phyloP scores from a whole-genome alignment of 1,140 invertebrate genomes.

The Drosophila athabasca region DNA sequence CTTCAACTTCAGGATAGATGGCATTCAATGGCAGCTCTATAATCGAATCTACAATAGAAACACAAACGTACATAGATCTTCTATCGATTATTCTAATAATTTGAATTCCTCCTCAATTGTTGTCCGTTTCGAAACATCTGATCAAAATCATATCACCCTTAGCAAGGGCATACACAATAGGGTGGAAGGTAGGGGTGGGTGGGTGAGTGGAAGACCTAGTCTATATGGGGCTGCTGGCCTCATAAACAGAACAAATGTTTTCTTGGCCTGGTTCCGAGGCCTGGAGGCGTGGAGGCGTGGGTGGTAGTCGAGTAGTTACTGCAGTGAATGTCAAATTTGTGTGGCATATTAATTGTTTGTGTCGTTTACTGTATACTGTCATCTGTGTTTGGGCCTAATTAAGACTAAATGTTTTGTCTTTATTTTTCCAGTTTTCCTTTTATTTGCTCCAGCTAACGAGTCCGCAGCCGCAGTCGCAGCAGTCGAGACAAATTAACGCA shows the following conservation, averaged over 20 bases:
- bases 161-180: background rate
- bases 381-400: conserved; percentile 53
- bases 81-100: too few species aligned
- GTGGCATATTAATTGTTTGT: conserved; percentile 73
- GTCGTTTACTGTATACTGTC: conserved; percentile 41
- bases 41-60: too few species aligned
- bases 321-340: conserved; percentile 79
- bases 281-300: conserved; percentile 4
- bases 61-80: too few species aligned
- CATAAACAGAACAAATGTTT: conserved; percentile 51
- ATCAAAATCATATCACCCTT: too few species aligned
- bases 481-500: conserved; percentile 20
- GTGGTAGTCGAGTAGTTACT: conserved; percentile 24
- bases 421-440: conserved; percentile 15
- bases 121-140: too few species aligned
- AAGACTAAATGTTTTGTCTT: conserved; percentile 68
- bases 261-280: conserved; percentile 26
- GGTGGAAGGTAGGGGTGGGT: background rate
- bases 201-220: conserved; percentile 21
- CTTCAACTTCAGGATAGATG: too few species aligned
- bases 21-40: too few species aligned
- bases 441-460: conserved; percentile 36
- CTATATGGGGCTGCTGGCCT: conserved; percentile 19
- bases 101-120: too few species aligned
- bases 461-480: background rate